Percentiles rank a stretch among this genome's conserved stretches.
These are phyloP conservation scores for Agonum fuliginosum DNA, from an alignment of 2,888 invertebrate species.

Conservation along the genomic window DNA sequence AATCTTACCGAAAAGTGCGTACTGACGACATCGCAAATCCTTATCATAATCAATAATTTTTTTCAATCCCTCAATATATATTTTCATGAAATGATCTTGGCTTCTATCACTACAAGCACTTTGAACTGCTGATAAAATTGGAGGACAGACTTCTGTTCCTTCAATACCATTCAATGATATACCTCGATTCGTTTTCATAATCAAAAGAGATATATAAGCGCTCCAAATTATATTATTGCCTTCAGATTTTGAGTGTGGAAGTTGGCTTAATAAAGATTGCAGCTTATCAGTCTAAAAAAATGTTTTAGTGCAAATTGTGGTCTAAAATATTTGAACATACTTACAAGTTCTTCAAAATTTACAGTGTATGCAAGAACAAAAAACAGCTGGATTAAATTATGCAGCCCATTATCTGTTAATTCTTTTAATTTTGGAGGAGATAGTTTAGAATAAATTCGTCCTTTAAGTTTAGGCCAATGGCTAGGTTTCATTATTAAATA, in stretches of 20 bases:
- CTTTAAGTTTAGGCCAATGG: constrained; percentile 71
- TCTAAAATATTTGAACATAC: constrained; percentile 54
- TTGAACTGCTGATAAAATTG: constrained; percentile 25
- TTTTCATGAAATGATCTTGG: constrained; percentile 29
- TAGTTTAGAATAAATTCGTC: constrained; percentile 70
- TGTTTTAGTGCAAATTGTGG: too few species aligned
- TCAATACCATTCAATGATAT: neutral
- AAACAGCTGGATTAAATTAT: constrained; percentile 68
- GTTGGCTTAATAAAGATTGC: constrained; percentile 12
- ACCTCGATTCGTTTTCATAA: constrained; percentile 19
- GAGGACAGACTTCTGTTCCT: constrained; percentile 2
- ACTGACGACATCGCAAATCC: constrained; percentile 67
- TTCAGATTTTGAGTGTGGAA: constrained; percentile 15
- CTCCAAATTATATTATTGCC: constrained; percentile 43
- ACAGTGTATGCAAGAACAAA: constrained; percentile 65
- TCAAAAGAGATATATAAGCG: constrained; percentile 47
- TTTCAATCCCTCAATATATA: constrained; percentile 45
- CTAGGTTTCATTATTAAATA: constrained; percentile 68
- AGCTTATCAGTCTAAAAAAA: constrained; percentile 44
- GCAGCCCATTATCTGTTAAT: constrained; percentile 68
- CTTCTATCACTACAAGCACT: constrained; percentile 12
- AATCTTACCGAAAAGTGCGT: constrained; percentile 66
- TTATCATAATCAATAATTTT: constrained; percentile 63
- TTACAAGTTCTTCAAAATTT: constrained; percentile 70
- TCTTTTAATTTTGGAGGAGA: constrained; percentile 69